Evolutionary conservation across 2,113 vertebrate species (phyloP), one percentile per base, ranked within the genome.

Genomic region (Cyprinodon brontotheroides): DNA sequence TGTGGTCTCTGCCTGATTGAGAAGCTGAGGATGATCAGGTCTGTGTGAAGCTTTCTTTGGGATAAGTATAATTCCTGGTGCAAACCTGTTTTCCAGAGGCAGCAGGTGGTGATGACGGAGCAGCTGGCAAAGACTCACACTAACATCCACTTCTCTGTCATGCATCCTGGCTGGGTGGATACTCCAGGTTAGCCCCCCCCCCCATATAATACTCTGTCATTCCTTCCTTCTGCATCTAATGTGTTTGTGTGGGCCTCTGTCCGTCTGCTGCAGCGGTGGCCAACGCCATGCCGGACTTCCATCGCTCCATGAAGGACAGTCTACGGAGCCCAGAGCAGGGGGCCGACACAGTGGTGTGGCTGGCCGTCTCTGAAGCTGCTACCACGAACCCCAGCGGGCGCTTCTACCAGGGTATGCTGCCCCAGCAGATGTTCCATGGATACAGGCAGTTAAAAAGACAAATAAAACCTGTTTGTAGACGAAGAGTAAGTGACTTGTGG

Each of bases 111-210:
- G 79, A 93, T 95, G 92, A 94, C 93, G 43, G 93, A 95, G 87
- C 93, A 95, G 86, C 87, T 93, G 80, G 93, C 94, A 14, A 93
- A 94, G 85, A 83, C 84, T 66, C 92, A 95, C 78, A 68, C 85
- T 2, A 92, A 65, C 90, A 87, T 95, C 75, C 93, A 95, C 86
- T 95, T 95, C 86, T 94, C 94, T 8, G 92, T 93, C 72, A 94
- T 95, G 94, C 94, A 95, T 47, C 94, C 94, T 0, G 94, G 94
- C 73, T 95, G 94, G 94, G 94, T 93, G 29, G 93, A 95, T 79
- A 95, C 94, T 70, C 93, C 94, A 88, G 92, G 94, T 66, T 94
- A 29, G 29, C 11, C 1, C 2, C 20, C 40, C 11, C 36, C 29
- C 29, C 29, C 29, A 29, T 29, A 29, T 29, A 29, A 29, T 29